Evolutionary conservation across 1,140 invertebrate species (phyloP).

Genomic region (Drosophila insularis): DNA sequence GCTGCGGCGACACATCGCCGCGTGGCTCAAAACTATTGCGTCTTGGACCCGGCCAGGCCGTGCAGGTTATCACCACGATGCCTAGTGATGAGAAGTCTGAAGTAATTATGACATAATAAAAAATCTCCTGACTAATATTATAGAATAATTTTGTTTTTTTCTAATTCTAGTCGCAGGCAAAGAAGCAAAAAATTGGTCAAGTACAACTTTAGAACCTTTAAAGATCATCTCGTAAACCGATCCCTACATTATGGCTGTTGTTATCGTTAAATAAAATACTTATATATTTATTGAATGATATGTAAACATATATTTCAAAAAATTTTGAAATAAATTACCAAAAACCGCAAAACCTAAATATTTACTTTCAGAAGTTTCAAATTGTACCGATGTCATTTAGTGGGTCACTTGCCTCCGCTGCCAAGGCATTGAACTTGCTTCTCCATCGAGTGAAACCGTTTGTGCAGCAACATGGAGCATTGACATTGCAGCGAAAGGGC

Average conservation of each 20-base stretch:
- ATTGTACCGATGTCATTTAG: constrained; percentile 15
- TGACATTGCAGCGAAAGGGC: constrained; percentile 69
- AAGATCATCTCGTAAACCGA: constrained; percentile 17
- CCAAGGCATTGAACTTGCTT: constrained; percentile 66
- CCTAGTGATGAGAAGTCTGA: constrained; percentile 45
- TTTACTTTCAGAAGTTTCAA: neutral
- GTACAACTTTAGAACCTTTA: constrained; percentile 52
- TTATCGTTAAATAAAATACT: constrained; percentile 38
- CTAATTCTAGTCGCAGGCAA: constrained; percentile 46
- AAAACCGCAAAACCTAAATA: neutral
- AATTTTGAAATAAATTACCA: constrained; percentile 7
- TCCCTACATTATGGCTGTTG: constrained; percentile 39
- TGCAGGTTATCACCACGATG: constrained; percentile 68
- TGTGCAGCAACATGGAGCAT: constrained; percentile 36
- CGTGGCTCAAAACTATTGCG: constrained; percentile 55
- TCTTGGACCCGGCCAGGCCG: constrained; percentile 70
- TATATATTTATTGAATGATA: constrained; percentile 21
- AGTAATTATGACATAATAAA: constrained; percentile 4
- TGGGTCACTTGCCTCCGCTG: constrained; percentile 41
- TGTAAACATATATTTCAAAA: constrained; percentile 39
- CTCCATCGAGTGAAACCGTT: neutral
- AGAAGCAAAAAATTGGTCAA: constrained; percentile 64
- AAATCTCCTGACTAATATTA: neutral
- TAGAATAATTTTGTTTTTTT: neutral
- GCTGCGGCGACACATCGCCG: constrained; percentile 64